Base-by-base conservation (phyloP, 2,797 vertebrate genomes). In the Pipistrellus nathusii region DNA sequence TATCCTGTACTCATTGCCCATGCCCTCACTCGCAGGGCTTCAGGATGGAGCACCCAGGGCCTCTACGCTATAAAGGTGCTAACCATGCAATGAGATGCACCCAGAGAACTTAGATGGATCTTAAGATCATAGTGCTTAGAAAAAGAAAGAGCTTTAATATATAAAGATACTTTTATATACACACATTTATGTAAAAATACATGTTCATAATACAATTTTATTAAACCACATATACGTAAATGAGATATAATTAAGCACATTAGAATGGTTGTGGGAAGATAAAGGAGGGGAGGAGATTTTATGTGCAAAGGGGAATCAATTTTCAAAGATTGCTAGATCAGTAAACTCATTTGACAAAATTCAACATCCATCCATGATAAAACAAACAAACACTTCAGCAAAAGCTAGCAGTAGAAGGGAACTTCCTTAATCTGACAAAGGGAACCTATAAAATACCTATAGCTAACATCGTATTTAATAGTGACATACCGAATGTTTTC, bases 311-410 rank as follows among this genome's bases (percentile, higher is more conserved):
- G 27, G 10, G 6, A 82, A 73, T 57, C 73, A n/a, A 32, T 38
- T 88, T 75, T 92, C 75, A 69, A 75, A 89, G 90, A 64, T 9
- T 32, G 46, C 72, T 93, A 17, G 55, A 48, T 62, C 23, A 53
- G 57, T 55, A 91, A 84, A 90, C 30, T 32, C 25, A 32, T 81
- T 46, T 77, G 72, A 80, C 51, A 92, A 64, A 85, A 80, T 48
- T 57, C 64, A 46, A 10, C 25, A 81, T 76, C n/a, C 5, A 38
- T 27, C 73, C 46, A 68, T 44, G 41, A 55, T 27, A 23, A 59
- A 77, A 71, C n/a, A 20, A 53, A 20, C 6, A 27, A 5, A 27
- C 59, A 30, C 30, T 14, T n/a, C 23, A 44, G 38, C n/a, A 86
- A 73, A 86, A 73, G 59, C 20, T 46, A 80, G 62, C 23, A 73